These are phyloP conservation scores for Stenodema calcarata DNA, from an alignment of 2,888 invertebrate species.

Conservation along the genomic window DNA sequence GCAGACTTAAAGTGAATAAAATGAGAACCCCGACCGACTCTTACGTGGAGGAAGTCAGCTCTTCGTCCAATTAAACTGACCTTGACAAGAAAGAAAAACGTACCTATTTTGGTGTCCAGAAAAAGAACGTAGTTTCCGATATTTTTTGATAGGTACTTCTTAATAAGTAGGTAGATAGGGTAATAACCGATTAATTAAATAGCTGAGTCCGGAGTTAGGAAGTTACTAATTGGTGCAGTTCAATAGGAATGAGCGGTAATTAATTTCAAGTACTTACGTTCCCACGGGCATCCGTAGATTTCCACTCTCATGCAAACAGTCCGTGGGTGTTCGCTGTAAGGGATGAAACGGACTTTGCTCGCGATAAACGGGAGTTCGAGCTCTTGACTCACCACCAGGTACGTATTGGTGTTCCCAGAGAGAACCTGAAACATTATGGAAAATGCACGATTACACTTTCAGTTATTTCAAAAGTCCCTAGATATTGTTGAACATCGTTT, in stretches of 20 bases:
- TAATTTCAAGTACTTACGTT: conserved; percentile 67
- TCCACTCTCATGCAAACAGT: conserved; percentile 94
- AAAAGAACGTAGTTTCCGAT: too few species aligned
- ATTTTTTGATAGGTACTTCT: too few species aligned
- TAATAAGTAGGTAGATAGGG: too few species aligned
- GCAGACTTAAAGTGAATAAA: neutral
- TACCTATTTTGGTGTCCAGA: too few species aligned
- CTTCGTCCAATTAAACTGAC: neutral
- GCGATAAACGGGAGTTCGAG: conserved; percentile 86
- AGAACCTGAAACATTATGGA: conserved; percentile 69
- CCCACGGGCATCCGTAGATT: conserved; percentile 83
- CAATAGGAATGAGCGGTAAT: too few species aligned
- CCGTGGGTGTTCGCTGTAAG: conserved; percentile 82
- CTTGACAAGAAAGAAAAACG: neutral
- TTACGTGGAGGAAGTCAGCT: neutral
- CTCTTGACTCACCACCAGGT: conserved; percentile 72
- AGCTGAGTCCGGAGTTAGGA: too few species aligned
- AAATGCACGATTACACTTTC: conserved; percentile 49
- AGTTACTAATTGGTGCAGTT: too few species aligned
- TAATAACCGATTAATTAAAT: too few species aligned
- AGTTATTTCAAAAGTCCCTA: too few species aligned
- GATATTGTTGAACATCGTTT: too few species aligned
- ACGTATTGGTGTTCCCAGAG: conserved; percentile 79
- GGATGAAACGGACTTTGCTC: conserved; percentile 84
- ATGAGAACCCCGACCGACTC: neutral